Base-by-base conservation (phyloP, 2,888 invertebrate genomes). In the Caenorhabditis sulstoni region DNA sequence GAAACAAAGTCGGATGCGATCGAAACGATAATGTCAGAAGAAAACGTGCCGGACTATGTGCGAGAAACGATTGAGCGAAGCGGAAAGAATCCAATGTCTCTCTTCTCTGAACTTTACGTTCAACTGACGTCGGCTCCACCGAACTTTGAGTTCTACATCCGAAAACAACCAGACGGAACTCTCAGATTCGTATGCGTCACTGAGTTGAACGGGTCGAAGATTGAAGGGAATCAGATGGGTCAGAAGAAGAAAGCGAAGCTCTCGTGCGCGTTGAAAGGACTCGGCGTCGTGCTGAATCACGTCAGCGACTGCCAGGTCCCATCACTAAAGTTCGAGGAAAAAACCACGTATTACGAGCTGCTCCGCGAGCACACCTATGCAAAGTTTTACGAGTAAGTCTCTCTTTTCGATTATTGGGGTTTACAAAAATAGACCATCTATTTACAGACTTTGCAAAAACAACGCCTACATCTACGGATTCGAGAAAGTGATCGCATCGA, bases 301-400 rank as follows among this genome's bases (percentile, higher is more conserved):
- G 57, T 67, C 20, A 20, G 29, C n/a, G 45, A 75, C 35, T 23
- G 52, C 3, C 2, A 53, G 11, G 18, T 55, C 22, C 70, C 73
- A 0, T 44, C 61, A 9, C 50, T 77, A 3, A 57, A 50, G 12
- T 77, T 82, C 41, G 41, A 53, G 35, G 7, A 66, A 11, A 16
- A 70, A 11, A 53, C 67, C 8, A 79, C 83, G 5, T 71, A 82
- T 14, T 80, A 45, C 23, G 82, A 85, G 50, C 23, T 85, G 41
- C 35, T 85, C 16, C 70, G 79, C 37, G 80, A 80, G 16, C 81
- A 82, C 35, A 78, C 84, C 3, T 81, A 83, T 52, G 66, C 84
- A 2, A 79, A 80, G 44, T 85, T 83, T 37, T 64, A 68, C 67
- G 77, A 81, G 83, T 82, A 23, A 73, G 80, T 45, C 11, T 16